Percentiles rank a stretch among this genome's conserved stretches.
Evolutionary conservation across 1,140 invertebrate species (phyloP).

Genomic region (Leptopilina boulardi): DNA sequence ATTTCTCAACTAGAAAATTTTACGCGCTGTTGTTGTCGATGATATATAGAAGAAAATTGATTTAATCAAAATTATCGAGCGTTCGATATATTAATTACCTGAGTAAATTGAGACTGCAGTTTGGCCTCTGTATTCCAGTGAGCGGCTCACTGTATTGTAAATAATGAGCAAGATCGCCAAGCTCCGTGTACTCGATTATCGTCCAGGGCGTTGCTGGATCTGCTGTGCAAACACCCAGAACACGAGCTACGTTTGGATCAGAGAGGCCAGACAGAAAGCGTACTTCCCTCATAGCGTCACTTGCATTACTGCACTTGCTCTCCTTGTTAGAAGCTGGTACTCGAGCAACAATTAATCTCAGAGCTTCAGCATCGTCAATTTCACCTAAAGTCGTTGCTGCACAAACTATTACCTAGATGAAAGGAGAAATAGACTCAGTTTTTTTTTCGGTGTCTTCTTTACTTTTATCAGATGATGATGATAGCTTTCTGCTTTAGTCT

Average conservation of each 20-base stretch:
- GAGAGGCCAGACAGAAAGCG: constrained; percentile 84
- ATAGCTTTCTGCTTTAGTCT: too few relatives aligned
- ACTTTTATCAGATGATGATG: too few relatives aligned
- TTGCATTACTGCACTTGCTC: constrained; percentile 57
- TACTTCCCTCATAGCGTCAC: constrained; percentile 80
- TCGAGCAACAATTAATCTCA: constrained; percentile 76
- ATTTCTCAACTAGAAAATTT: neutral
- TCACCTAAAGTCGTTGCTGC: constrained; percentile 76
- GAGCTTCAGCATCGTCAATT: constrained; percentile 63
- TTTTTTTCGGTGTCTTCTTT: constrained; percentile 4
- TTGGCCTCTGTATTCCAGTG: constrained; percentile 67
- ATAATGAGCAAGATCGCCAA: constrained; percentile 88
- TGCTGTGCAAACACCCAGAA: constrained; percentile 82
- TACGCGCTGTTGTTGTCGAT: neutral
- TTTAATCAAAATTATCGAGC: neutral
- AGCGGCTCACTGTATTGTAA: constrained; percentile 77
- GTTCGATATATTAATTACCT: constrained; percentile 59
- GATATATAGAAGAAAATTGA: neutral
- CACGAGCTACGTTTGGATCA: constrained; percentile 85
- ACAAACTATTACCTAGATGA: constrained; percentile 76
- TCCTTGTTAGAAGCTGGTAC: constrained; percentile 64
- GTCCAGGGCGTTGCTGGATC: constrained; percentile 81
- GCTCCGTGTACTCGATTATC: constrained; percentile 87
- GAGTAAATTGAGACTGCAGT: constrained; percentile 70
- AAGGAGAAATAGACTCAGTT: constrained; percentile 43